Evolutionary conservation across 2,113 vertebrate genomes (phyloP).

Genomic region (Arenaria interpres): DNA sequence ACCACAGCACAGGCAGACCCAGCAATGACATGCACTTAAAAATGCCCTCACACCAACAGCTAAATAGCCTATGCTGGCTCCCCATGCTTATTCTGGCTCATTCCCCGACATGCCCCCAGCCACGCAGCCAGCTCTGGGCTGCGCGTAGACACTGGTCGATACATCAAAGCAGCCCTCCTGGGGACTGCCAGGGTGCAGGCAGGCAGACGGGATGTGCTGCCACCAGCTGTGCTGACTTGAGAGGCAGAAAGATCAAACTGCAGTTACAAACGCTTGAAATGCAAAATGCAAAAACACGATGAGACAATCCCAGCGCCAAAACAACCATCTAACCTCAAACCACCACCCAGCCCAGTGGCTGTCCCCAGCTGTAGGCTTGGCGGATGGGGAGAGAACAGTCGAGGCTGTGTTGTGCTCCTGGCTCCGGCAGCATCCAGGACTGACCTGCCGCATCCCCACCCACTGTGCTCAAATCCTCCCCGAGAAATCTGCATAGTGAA

Average conservation of each 20-base stretch:
- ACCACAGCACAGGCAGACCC: rapidly evolving
- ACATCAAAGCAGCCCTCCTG: rapidly evolving
- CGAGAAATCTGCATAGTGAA: rapidly evolving
- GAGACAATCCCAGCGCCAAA: neutral
- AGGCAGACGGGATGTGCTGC: rapidly evolving
- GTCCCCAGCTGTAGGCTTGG: rapidly evolving
- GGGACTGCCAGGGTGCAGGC: neutral
- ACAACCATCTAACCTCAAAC: rapidly evolving
- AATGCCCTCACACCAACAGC: neutral
- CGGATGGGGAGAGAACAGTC: rapidly evolving
- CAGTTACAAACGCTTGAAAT: neutral
- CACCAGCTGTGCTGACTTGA: rapidly evolving
- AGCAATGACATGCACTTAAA: rapidly evolving
- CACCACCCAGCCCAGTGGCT: neutral
- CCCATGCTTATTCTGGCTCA: rapidly evolving
- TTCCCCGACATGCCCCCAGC: rapidly evolving
- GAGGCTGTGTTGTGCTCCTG: neutral
- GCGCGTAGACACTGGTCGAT: neutral
- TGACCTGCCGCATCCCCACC: rapidly evolving
- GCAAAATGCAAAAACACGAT: neutral
- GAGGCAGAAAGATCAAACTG: neutral
- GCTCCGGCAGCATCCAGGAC: rapidly evolving
- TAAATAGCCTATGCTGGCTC: neutral
- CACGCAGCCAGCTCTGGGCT: neutral
- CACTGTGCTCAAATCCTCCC: neutral